Base-by-base conservation (phyloP, 64 coral and sea anemone genomes). In the Pocillopora verrucosa region DNA sequence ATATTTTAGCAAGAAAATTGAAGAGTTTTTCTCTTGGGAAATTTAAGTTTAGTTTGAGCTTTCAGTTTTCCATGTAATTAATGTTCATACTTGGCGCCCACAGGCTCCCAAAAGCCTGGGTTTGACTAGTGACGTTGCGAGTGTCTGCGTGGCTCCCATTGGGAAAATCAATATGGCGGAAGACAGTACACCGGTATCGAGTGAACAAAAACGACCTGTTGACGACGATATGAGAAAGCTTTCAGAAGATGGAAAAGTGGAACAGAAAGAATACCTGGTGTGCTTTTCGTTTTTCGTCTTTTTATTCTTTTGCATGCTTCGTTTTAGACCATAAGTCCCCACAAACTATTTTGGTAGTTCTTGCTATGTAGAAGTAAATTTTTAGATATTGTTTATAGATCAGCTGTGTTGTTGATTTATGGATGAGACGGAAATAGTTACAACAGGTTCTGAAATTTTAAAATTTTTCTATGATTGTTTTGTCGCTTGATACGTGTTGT, bases 111-210 rank as follows among this genome's bases (percentile, higher is more conserved):
- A 72, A 85, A 65, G 82, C 19, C 82, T 85, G 82, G 82, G 61
- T 45, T 72, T 11, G 20, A 82, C 20, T 16, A 11, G 89, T 91
- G 89, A 91, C 89, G 89, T 91, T 84, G 89, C 56, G 10, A 84
- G 74, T 91, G 89, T 59, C 89, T 91, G 89, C 89, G 89, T 91
- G 89, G 89, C 89, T 72, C 36, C 15, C 3, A 34, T 60, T 61
- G 70, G 34, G 20, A 60, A 77, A 72, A 68, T 26, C 80, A 91
- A 91, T 60, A 91, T 91, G 89, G 89, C 89, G 79, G 89, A 91
- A 72, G 72, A 45, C 58, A 75, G 62, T 73, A 5, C 59, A 76
- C 59, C 72, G 70, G 65, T 22, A 30, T 3, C 13, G 36, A 84
- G 35, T 58, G 74, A 56, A 30, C 65, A 62, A 26, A 91, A 91